phyloP scores from a whole-genome alignment of 1,140 invertebrate genomes.

The Orius insidiosus region DNA sequence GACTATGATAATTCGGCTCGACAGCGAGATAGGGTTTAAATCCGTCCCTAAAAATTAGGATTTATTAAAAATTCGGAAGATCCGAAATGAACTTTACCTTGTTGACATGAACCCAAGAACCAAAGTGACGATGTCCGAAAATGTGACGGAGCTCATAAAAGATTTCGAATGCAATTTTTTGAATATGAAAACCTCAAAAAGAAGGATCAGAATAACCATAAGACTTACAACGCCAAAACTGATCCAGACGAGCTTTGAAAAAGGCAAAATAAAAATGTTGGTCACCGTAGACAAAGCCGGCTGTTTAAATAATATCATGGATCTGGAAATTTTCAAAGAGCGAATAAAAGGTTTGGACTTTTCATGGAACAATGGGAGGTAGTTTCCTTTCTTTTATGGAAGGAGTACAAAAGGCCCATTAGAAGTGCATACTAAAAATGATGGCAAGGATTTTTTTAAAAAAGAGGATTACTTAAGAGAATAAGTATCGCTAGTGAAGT shows the following conservation, averaged over 20 bases:
- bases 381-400: too few species aligned
- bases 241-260: conserved; percentile 34
- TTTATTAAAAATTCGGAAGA: not conserved
- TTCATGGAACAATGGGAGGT: not conserved
- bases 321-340: too few species aligned
- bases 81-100: conserved; percentile 26
- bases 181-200: conserved; percentile 9
- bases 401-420: not conserved
- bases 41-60: conserved; percentile 24
- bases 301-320: conserved; percentile 19
- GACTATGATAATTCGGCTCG: conserved; percentile 32
- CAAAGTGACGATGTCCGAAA: conserved; percentile 19
- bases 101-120: conserved; percentile 32
- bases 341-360: too few species aligned
- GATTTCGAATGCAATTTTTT: not conserved
- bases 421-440: not conserved
- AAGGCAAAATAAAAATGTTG: conserved; percentile 41
- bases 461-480: conserved; percentile 24
- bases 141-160: not conserved
- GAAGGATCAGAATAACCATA: conserved; percentile 10
- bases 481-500: conserved; percentile 33
- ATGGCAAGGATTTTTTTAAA: not conserved
- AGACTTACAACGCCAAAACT: conserved; percentile 24
- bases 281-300: conserved; percentile 25
- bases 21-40: conserved; percentile 27